Conservation (phyloP, 2,888 invertebrate genomes). For the Tetragonula carbonaria region DNA sequence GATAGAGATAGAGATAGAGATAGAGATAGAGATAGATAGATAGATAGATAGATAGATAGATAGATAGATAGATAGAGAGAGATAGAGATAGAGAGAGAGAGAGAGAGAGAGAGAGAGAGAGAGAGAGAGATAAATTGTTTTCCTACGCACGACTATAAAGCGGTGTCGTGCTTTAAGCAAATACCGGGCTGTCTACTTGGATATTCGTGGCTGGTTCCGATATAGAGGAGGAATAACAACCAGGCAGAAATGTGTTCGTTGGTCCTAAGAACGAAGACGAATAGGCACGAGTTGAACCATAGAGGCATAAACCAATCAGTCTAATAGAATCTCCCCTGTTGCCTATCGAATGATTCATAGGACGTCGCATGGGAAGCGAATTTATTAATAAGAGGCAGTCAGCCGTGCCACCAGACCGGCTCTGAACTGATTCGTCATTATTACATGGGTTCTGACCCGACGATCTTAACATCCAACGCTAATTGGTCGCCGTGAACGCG, state of each 20-base stretch:
- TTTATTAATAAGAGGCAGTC: slow-evolving; percentile 74
- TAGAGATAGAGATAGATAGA: too few relatives aligned
- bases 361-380: slow-evolving; percentile 75
- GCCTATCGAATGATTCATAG: slow-evolving; percentile 76
- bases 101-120: too few relatives aligned
- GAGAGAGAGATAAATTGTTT: slow-evolving; percentile 23
- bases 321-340: slow-evolving; percentile 76
- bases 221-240: neutral
- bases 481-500: slow-evolving; percentile 65
- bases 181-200: slow-evolving; percentile 14
- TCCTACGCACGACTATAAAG: slow-evolving; percentile 39
- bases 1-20: too few relatives aligned
- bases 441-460: slow-evolving; percentile 66
- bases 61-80: too few relatives aligned
- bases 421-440: slow-evolving; percentile 72
- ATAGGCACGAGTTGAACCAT: slow-evolving; percentile 64
- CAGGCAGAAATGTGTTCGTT: slow-evolving; percentile 27
- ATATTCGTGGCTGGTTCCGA: neutral
- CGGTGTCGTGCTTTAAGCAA: slow-evolving; percentile 28
- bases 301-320: slow-evolving; percentile 73
- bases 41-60: too few relatives aligned
- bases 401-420: slow-evolving; percentile 58
- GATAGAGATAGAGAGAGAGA: too few relatives aligned
- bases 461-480: slow-evolving; percentile 65
- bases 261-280: slow-evolving; percentile 62